Evolutionary conservation across 2,888 invertebrate species (phyloP).

Genomic region (Pherbina coryleti): DNA sequence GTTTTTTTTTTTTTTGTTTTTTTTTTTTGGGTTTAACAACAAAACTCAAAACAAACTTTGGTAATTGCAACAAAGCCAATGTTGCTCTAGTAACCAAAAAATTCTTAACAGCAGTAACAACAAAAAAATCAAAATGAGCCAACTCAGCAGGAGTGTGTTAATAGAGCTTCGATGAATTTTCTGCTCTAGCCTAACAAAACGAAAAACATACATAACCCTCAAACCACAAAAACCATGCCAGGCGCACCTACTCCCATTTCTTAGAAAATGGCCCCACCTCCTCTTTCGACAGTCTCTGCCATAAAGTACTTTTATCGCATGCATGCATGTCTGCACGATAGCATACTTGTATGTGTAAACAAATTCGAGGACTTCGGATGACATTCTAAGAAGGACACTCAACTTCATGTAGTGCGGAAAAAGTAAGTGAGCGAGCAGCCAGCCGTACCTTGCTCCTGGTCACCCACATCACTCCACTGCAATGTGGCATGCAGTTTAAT

Average conservation of each 20-base stretch:
- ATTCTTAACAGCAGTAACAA: too few species aligned
- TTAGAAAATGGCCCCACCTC: not conserved
- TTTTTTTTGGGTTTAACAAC: not conserved
- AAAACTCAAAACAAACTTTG: not conserved
- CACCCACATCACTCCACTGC: not conserved
- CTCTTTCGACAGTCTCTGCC: not conserved
- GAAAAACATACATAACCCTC: not conserved
- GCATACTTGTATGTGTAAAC: conserved; percentile 34
- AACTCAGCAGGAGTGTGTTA: not conserved
- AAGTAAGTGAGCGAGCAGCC: not conserved
- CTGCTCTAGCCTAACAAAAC: not conserved
- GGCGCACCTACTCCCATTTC: not conserved
- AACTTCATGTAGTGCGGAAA: conserved; percentile 1
- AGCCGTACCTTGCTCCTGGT: not conserved
- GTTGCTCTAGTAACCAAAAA: too few species aligned
- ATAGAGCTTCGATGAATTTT: not conserved
- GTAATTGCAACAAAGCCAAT: not conserved
- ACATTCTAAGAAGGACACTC: conserved; percentile 38
- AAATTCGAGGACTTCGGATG: conserved; percentile 37
- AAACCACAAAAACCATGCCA: not conserved
- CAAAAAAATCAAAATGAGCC: not conserved
- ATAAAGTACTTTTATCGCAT: not conserved
- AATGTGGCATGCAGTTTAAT: too few species aligned
- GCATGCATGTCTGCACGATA: conserved; percentile 19
- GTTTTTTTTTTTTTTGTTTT: not conserved